Base-by-base conservation (phyloP, 92 coral and sea anemone genomes). In the Phenganax subtilis region DNA sequence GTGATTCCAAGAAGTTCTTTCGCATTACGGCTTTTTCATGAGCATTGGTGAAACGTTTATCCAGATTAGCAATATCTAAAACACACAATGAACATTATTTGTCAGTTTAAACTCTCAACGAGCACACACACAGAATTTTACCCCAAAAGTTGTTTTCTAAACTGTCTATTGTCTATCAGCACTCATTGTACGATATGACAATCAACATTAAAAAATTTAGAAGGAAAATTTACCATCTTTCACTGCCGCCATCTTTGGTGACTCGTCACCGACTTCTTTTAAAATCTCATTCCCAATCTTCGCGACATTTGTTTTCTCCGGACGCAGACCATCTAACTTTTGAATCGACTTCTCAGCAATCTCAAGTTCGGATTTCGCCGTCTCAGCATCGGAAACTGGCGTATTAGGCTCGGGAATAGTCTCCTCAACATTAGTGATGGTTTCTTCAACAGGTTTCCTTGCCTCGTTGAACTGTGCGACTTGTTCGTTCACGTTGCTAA, bases 281-380 rank as follows among this genome's bases (percentile, higher is more conserved):
- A 79, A 17, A 27, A 79, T 79, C 12, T 62, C 74, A 53, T n/a
- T 54, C 9, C 73, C 74, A 54, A 79, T 79, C 74, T 79, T 79
- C 9, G 57, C 16, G 20, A 79, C 83, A 27, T 52, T 69, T 20
- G 30, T 63, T 9, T 79, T 79, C 83, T 79, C 83, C 1, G 74
- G 55, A 65, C 83, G 74, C 16, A 79, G 73, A 17, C 30, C 74
- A 54, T 79, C 83, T 12, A 79, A 17, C 15, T 51, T 60, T 27
- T 64, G 30, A 29, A 79, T 79, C 9, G 83, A 62, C 15, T 79
- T 62, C 74, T 94, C 97, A 16, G 89, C 92, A 52, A 83, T 85
- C 67, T 80, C 86, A 6, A 94, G 82, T 52, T 94, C 98, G 12
- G 89, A 96, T 80, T 87, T 90, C 57, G 96, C 97, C 80, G 88